Evolutionary conservation across 2,888 invertebrate species (phyloP), one percentile per base, ranked within the genome.

Genomic region (Cremastinae sp.): DNA sequence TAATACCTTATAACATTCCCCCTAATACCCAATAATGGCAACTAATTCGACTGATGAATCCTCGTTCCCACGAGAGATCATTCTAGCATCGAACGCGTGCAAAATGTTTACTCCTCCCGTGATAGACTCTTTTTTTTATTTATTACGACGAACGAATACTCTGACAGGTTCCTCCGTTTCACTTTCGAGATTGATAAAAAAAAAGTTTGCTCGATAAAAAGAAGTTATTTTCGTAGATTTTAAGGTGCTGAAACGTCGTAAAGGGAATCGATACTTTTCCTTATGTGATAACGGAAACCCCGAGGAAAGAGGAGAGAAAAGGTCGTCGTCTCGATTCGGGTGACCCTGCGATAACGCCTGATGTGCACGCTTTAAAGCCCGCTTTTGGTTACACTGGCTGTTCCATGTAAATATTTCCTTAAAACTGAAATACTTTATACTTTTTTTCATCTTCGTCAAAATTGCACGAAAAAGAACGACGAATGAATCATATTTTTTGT

Each of bases 281-380:
- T 12, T 18, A 45, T 18, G 45, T 18, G 66, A 56, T 56, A 22
- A 47, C 66, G 36, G 45, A 43, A 16, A 53, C 16, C 12, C 16
- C 14, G 16, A 51, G 10, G 34, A 20, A 41, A 36, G 41, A 16
- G 20, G 41, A 36, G 36, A 64, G 18, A 53, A 28, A 61, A 22
- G 28, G 22, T 70, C 9, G 34, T 49, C 28, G 49, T 34, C 76
- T 77, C 74, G 70, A 77, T 77, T 77, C 77, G 70, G 61, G 61
- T 70, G 56, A 53, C 65, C 59, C 74, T 41, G 65, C 65, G 74
- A 77, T 74, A 74, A 74, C 61, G 74, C 43, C 47, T 74, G 70
- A 77, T 77, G 74, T 70, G 68, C 56, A 74, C 65, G 69, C 61
- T 45, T 49, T 14, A 56, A 70, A 77, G 70, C 65, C 61, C 74